Evolutionary conservation across 2,113 vertebrate genomes (phyloP).

Genomic region (Pionites leucogaster): DNA sequence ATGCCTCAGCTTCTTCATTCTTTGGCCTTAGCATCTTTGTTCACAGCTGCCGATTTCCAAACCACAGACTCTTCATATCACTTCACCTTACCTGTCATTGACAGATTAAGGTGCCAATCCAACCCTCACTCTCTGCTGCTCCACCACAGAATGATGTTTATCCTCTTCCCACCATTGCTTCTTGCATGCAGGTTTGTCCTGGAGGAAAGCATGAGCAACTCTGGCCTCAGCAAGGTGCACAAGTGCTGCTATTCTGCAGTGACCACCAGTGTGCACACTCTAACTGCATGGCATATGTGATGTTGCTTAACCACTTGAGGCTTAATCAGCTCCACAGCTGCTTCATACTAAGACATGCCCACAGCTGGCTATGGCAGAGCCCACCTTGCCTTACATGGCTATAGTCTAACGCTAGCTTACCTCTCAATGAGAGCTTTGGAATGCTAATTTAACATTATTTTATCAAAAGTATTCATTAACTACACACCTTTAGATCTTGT

Average conservation of each 20-base stretch:
- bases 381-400: not conserved
- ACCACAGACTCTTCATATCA: not conserved
- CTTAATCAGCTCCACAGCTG: not conserved
- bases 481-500: not conserved
- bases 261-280: not conserved
- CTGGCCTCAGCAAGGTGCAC: not conserved
- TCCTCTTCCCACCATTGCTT: not conserved
- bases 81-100: not conserved
- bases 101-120: not conserved
- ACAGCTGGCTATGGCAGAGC: not conserved
- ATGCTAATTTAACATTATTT: not conserved
- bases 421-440: not conserved
- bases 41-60: not conserved
- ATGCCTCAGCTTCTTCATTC: not conserved
- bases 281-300: rapidly evolving
- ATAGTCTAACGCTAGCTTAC: not conserved
- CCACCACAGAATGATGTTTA: not conserved
- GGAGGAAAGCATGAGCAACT: not conserved
- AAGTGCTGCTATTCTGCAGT: not conserved
- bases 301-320: not conserved
- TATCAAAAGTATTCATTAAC: not conserved
- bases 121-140: not conserved
- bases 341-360: not conserved
- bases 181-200: not conserved
- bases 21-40: not conserved